Conservation (phyloP, 1,140 invertebrate species). For the Yoshiicerus persimilis region DNA sequence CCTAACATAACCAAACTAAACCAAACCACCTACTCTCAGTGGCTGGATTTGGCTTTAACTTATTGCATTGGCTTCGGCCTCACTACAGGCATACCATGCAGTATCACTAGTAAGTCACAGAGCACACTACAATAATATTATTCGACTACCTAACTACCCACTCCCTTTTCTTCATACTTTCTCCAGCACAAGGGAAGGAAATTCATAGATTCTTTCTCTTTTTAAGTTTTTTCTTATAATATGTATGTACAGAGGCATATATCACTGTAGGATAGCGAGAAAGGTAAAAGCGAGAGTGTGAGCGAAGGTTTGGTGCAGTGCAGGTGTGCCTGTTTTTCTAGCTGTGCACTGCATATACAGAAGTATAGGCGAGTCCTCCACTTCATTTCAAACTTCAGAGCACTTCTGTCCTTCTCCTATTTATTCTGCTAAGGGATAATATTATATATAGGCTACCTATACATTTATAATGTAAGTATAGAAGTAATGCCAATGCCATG, state of each 20-base stretch:
- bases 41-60: background rate
- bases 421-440: background rate
- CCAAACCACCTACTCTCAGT: no score
- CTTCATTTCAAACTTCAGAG: background rate
- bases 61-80: background rate
- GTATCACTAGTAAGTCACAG: background rate
- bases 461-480: background rate
- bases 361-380: background rate
- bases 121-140: background rate
- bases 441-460: background rate
- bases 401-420: background rate
- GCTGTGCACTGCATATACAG: background rate
- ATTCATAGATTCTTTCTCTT: background rate
- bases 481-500: background rate
- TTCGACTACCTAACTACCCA: no score
- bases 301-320: constrained; percentile 13
- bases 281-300: constrained; percentile 15
- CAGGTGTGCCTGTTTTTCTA: background rate
- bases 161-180: background rate
- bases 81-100: background rate
- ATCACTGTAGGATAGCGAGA: background rate
- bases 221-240: no score
- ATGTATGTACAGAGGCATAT: background rate
- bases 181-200: background rate
- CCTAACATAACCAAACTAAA: no score